These are phyloP conservation scores for Marmota monax DNA, from an alignment of 2,113 vertebrate species.

Conservation along the genomic window DNA sequence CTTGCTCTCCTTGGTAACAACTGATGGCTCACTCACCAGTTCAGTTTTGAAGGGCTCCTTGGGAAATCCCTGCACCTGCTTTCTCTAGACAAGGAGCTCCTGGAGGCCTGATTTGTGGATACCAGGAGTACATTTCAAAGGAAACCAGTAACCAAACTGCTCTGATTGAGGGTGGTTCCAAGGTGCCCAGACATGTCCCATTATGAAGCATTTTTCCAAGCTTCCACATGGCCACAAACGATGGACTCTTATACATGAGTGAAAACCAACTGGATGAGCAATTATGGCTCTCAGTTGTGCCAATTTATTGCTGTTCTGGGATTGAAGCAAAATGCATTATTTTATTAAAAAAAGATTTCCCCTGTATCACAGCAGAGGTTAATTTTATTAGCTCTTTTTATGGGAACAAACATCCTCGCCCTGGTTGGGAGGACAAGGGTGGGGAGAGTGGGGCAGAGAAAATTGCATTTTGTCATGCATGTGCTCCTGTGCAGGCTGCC, in stretches of 20 bases:
- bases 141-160: neutral
- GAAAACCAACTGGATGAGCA: neutral
- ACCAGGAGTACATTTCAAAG: constrained; percentile 34
- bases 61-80: neutral
- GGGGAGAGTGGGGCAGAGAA: neutral
- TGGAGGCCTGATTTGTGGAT: neutral
- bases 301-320: constrained; percentile 40
- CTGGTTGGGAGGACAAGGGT: neutral
- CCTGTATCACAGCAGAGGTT: constrained; percentile 56
- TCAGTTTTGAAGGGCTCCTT: neutral
- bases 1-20: neutral
- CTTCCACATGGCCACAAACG: neutral
- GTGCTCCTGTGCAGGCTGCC: constrained; percentile 25
- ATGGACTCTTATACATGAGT: neutral
- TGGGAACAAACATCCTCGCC: constrained; percentile 57
- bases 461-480: constrained; percentile 56
- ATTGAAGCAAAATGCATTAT: constrained; percentile 63
- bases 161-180: neutral
- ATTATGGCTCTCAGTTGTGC: neutral
- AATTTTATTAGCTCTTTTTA: constrained; percentile 63
- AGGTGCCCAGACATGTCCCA: neutral
- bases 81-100: neutral
- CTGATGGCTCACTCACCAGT: neutral
- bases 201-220: neutral
- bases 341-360: constrained; percentile 76